phyloP scores from a whole-genome alignment of 2,888 invertebrate species.

The Metalampra italica region DNA sequence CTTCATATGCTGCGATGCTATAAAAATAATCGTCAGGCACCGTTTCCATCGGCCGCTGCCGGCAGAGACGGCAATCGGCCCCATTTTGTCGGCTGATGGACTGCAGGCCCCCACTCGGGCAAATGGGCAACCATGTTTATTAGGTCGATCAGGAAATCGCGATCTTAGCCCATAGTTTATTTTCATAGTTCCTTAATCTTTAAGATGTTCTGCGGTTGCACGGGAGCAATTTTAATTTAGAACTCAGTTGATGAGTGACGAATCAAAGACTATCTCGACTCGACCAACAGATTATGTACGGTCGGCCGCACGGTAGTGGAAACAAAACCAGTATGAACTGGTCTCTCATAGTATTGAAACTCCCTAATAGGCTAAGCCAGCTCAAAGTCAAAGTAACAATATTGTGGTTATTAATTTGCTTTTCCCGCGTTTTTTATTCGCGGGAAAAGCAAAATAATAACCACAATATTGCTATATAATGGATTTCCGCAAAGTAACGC shows the following conservation, averaged over 20 bases:
- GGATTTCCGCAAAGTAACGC: no score
- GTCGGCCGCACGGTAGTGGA: no score
- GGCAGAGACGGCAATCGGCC: slow-evolving; percentile 33
- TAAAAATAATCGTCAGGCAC: slow-evolving; percentile 52
- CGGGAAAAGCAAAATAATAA: no score
- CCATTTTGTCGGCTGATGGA: slow-evolving; percentile 56
- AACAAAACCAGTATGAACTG: no score
- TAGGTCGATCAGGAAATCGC: slow-evolving; percentile 64
- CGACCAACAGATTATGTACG: neutral
- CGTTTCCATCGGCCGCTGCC: slow-evolving; percentile 23
- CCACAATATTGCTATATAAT: no score
- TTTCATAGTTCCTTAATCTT: slow-evolving; percentile 38
- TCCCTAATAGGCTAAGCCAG: no score
- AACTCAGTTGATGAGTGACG: slow-evolving; percentile 27
- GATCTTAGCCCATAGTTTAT: slow-evolving; percentile 48
- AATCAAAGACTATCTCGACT: slow-evolving; percentile 26
- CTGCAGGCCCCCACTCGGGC: slow-evolving; percentile 51
- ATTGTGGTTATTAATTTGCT: no score
- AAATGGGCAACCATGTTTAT: slow-evolving; percentile 41
- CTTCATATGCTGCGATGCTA: slow-evolving; percentile 32
- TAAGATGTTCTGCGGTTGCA: slow-evolving; percentile 21
- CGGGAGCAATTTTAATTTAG: slow-evolving; percentile 23
- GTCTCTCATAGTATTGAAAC: no score
- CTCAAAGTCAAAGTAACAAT: no score
- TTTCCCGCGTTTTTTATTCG: no score